Evolutionary conservation across 2,113 vertebrate genomes (phyloP).

Genomic region (Rhipidura dahli): DNA sequence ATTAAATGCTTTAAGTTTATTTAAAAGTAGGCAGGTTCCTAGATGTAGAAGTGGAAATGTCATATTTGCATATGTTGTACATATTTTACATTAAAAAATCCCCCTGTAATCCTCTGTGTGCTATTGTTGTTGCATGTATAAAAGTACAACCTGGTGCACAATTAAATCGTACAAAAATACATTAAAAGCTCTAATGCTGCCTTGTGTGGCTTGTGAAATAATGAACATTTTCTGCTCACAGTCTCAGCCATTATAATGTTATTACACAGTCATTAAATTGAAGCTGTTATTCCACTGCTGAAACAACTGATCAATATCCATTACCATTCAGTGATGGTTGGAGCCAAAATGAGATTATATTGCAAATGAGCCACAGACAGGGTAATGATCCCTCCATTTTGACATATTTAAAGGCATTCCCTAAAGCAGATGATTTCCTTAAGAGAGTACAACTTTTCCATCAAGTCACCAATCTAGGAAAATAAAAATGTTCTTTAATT

Average conservation of each 20-base stretch:
- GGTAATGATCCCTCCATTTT: slow-evolving; percentile 57
- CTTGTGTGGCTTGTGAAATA: slow-evolving; percentile 40
- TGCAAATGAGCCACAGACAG: slow-evolving; percentile 64
- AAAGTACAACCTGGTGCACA: not conserved
- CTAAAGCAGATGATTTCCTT: slow-evolving; percentile 60
- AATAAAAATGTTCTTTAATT: slow-evolving; percentile 26
- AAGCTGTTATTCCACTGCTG: slow-evolving; percentile 56
- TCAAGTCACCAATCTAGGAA: not conserved
- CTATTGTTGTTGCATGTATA: not conserved
- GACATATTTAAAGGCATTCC: slow-evolving; percentile 54
- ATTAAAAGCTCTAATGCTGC: not conserved
- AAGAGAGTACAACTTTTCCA: slow-evolving; percentile 29
- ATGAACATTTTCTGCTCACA: slow-evolving; percentile 29
- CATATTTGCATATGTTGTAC: not conserved
- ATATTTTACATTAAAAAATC: not conserved
- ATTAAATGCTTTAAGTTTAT: not conserved
- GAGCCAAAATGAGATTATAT: slow-evolving; percentile 68
- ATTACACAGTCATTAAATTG: slow-evolving; percentile 63
- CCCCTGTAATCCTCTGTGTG: not conserved
- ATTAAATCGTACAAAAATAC: slow-evolving; percentile 29
- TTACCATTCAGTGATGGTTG: slow-evolving; percentile 52
- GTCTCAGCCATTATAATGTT: slow-evolving; percentile 51
- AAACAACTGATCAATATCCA: slow-evolving; percentile 74
- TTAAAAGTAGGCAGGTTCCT: not conserved
- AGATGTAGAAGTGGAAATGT: not conserved